Evolutionary conservation across 2,888 invertebrate species (phyloP), one percentile per base, ranked within the genome.

Genomic region (Crematogaster levior): DNA sequence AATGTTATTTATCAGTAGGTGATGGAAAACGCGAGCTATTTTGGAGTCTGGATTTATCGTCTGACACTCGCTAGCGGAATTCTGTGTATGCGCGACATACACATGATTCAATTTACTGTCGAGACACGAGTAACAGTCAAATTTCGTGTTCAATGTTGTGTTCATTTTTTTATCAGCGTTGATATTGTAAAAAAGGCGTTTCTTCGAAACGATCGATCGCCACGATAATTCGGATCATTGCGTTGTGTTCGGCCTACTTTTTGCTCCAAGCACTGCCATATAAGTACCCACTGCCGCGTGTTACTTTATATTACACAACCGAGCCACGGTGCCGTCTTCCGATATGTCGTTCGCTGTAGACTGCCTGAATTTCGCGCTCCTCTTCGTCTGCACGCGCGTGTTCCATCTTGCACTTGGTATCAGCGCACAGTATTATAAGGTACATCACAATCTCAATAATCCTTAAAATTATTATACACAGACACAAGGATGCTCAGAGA

Each of bases 341-440:
- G 81, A 58, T 88, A 92, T 89, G 91, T 88, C 91, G 87, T 88
- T 92, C 77, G 85, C 91, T 83, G 90, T 86, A 70, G 93, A 93
- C 82, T 92, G 92, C 83, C 85, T 92, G 77, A 90, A 92, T 89
- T 93, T 92, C 82, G 89, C 91, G 65, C 88, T 93, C 56, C 88
- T 93, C 60, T 86, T 91, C 72, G 88, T 92, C 81, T 93, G 92
- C 85, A 88, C 90, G 15, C 92, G 90, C 66, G 90, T 92, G 68
- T 93, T 93, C 89, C 89, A 92, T 84, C 91, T 93, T 46, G 92
- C 92, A 10, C 89, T 93, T 63, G 93, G 92, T 56, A 89, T 93
- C 73, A 90, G 92, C 84, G 92, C 92, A 37, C 88, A 91, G 74
- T 93, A 91, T 85, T 90, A 91, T 85, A 90, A 92, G 92, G 91